These are phyloP conservation scores for Nasonia longicornis DNA, from an alignment of 1,140 invertebrate genomes.

Conservation along the genomic window DNA sequence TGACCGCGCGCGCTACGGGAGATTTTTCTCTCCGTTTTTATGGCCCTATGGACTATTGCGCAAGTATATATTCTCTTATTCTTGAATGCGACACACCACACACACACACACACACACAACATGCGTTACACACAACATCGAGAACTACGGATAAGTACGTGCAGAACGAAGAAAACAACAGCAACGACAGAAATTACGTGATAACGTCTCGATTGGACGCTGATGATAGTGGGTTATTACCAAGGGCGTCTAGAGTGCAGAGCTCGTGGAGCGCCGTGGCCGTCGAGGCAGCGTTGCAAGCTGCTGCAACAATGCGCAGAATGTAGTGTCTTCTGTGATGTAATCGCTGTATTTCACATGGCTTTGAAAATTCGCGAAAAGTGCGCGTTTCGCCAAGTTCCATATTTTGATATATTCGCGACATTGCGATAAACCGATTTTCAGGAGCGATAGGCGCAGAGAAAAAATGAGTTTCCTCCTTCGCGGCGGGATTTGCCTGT, in stretches of 20 bases:
- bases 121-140: background rate
- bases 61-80: background rate
- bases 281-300: slow-evolving; percentile 55
- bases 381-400: no score
- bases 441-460: slow-evolving; percentile 1
- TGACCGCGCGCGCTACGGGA: background rate
- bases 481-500: background rate
- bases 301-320: slow-evolving; percentile 57
- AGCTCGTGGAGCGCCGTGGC: slow-evolving; percentile 57
- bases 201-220: no score
- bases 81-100: background rate
- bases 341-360: no score
- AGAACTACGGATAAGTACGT: background rate
- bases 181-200: background rate
- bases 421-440: background rate
- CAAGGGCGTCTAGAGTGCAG: slow-evolving; percentile 62
- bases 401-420: no score
- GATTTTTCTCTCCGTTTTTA: no score
- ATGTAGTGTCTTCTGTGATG: no score
- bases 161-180: background rate
- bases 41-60: no score
- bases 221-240: slow-evolving; percentile 49
- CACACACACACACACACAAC: background rate
- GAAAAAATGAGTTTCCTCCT: background rate
- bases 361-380: no score